phyloP scores from a whole-genome alignment of 2,888 invertebrate genomes.

The Barypeithes pellucidus region DNA sequence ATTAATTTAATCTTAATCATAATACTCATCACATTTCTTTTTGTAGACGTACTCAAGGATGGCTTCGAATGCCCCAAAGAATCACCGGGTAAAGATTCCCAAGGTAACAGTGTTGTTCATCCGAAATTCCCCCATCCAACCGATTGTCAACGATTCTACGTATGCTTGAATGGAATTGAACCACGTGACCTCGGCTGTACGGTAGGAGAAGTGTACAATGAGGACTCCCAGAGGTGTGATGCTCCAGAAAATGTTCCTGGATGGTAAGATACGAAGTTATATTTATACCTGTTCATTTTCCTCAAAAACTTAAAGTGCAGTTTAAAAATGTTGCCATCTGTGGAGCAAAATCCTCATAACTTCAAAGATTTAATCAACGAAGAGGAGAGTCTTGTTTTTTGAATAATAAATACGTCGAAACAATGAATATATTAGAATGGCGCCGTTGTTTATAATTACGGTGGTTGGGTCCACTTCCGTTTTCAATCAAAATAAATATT shows the following conservation, averaged over 20 bases:
- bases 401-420: no score
- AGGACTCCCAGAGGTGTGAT: constrained; percentile 87
- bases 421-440: no score
- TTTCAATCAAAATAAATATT: no score
- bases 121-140: constrained; percentile 89
- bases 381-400: no score
- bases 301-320: no score
- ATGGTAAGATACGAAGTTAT: constrained; percentile 76
- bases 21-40: no score
- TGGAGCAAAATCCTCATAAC: no score
- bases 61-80: constrained; percentile 90
- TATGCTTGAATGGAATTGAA: constrained; percentile 88
- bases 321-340: no score
- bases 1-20: no score
- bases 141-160: constrained; percentile 94
- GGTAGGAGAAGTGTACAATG: constrained; percentile 93
- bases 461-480: no score
- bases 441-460: no score
- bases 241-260: constrained; percentile 92
- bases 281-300: neutral
- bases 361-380: no score
- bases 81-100: constrained; percentile 74
- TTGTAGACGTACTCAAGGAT: constrained; percentile 83
- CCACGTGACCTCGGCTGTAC: constrained; percentile 92
- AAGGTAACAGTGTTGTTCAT: constrained; percentile 84